These are phyloP conservation scores for Endotricha flammealis DNA, from an alignment of 2,888 invertebrate species.

Conservation along the genomic window DNA sequence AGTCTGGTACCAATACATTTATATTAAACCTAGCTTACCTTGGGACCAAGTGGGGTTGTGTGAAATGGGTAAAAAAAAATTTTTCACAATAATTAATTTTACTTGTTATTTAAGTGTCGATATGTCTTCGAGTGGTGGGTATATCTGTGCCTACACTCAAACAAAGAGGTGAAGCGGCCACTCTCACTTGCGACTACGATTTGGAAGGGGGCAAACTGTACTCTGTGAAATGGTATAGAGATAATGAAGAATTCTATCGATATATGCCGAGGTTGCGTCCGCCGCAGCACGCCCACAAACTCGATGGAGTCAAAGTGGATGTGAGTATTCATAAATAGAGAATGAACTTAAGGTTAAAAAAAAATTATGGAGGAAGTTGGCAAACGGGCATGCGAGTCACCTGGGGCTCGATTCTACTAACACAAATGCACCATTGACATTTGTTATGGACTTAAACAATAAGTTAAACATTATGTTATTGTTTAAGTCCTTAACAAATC, in stretches of 20 bases:
- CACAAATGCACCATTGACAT: no score
- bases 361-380: constrained; percentile 4
- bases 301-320: constrained; percentile 81
- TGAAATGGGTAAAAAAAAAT: no score
- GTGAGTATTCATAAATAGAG: constrained; percentile 57
- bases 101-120: constrained; percentile 48
- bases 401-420: no score
- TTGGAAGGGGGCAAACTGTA: constrained; percentile 80
- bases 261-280: constrained; percentile 81
- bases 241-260: constrained; percentile 82
- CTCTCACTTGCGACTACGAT: constrained; percentile 78
- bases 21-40: no score
- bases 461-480: no score
- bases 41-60: no score
- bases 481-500: no score
- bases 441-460: no score
- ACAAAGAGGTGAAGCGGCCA: constrained; percentile 77
- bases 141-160: constrained; percentile 77
- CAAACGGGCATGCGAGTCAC: no score
- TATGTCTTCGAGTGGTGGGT: constrained; percentile 65
- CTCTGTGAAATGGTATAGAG: constrained; percentile 83
- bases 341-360: background rate
- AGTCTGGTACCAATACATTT: no score
- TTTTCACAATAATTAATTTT: no score
- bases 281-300: constrained; percentile 79